phyloP scores from a whole-genome alignment of 1,140 invertebrate species.

The Heterodera schachtii region DNA sequence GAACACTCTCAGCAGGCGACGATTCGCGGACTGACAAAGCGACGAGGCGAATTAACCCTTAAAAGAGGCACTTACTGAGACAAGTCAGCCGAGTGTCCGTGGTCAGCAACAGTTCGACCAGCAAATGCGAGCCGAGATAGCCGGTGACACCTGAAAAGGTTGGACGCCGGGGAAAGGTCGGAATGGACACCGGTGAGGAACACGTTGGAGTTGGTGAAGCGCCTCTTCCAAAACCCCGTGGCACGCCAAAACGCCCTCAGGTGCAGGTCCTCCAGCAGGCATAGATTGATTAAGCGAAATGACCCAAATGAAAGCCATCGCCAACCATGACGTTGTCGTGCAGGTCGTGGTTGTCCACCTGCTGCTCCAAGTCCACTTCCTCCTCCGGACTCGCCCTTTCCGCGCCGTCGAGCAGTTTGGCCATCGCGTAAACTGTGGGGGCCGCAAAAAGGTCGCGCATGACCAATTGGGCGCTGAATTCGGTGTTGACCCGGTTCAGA shows the following conservation, averaged over 20 bases:
- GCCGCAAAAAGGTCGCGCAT: slow-evolving; percentile 67
- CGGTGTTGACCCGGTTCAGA: slow-evolving; percentile 65
- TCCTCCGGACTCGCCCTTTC: slow-evolving; percentile 45
- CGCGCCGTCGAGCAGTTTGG: slow-evolving; percentile 64
- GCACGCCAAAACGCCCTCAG: slow-evolving; percentile 68
- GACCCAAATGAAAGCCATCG: slow-evolving; percentile 51
- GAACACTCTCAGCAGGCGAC: slow-evolving; percentile 52
- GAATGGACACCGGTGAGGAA: slow-evolving; percentile 43
- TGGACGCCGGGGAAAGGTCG: slow-evolving; percentile 14
- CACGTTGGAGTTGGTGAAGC: slow-evolving; percentile 48
- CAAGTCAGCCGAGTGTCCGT: slow-evolving; percentile 34
- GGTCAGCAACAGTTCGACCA: slow-evolving; percentile 36
- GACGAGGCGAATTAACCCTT: neutral
- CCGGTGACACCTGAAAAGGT: slow-evolving; percentile 36
- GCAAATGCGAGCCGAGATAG: slow-evolving; percentile 52
- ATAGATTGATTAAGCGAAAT: neutral
- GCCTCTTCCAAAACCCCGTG: slow-evolving; percentile 66
- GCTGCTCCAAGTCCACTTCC: slow-evolving; percentile 64
- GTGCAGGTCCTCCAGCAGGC: slow-evolving; percentile 68
- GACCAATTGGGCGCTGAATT: slow-evolving; percentile 63
- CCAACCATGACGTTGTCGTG: slow-evolving; percentile 64
- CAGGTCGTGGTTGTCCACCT: slow-evolving; percentile 67
- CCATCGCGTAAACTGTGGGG: slow-evolving; percentile 66
- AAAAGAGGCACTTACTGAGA: slow-evolving; percentile 1
- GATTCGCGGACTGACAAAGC: slow-evolving; percentile 58